Evolutionary conservation across 2,113 vertebrate genomes (phyloP).

Genomic region (Crotalus horridus): DNA sequence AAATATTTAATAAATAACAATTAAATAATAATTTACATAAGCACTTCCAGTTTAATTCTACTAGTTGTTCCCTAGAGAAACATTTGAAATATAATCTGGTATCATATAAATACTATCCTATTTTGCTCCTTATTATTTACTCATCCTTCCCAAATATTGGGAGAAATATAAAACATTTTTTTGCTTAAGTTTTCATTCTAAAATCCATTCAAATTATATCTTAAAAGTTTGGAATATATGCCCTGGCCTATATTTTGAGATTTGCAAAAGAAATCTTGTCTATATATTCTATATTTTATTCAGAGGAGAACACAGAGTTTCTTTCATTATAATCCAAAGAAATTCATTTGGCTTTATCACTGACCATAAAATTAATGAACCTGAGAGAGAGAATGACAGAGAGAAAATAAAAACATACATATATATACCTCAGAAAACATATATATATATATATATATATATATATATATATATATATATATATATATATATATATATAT

Average conservation of each 20-base stretch:
- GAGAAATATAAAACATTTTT: not conserved
- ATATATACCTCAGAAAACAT: too few species aligned
- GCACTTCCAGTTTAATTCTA: not conserved
- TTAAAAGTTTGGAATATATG: not conserved
- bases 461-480: too few species aligned
- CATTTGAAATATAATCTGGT: not conserved
- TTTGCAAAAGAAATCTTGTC: not conserved
- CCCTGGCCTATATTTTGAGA: not conserved
- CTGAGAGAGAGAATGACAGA: not conserved
- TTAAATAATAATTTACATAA: not conserved
- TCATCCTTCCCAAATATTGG: not conserved
- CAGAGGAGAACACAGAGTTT: not conserved
- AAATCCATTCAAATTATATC: not conserved
- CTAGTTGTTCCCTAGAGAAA: not conserved
- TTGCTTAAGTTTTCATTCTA: not conserved
- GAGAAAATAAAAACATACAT: not conserved
- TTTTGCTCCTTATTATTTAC: not conserved
- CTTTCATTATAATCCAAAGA: not conserved
- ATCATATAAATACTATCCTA: not conserved
- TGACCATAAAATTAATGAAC: not conserved
- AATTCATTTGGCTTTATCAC: not conserved
- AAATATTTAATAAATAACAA: not conserved
- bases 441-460: too few species aligned
- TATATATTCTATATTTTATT: not conserved
- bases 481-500: too few species aligned